Conservation (phyloP, 2,888 invertebrate species). For the Morpho deidamia region DNA sequence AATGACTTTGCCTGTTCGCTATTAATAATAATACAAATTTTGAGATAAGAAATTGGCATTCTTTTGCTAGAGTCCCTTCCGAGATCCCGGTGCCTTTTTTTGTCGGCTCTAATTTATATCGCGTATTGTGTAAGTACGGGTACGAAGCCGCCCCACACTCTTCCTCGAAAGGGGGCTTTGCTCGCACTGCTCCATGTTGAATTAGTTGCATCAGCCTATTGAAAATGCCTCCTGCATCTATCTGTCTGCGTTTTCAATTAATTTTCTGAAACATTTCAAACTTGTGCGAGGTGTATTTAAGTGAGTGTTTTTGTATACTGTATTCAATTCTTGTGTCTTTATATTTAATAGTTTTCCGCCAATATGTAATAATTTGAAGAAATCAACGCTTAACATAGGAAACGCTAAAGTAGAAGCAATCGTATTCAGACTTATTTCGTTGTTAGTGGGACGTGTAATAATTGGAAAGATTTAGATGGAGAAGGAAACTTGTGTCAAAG, state of each 20-base stretch:
- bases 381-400: too few relatives aligned
- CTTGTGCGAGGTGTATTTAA: not conserved
- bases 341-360: not conserved
- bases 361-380: too few relatives aligned
- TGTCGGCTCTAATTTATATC: slow-evolving; percentile 77
- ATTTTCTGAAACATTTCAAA: slow-evolving; percentile 2
- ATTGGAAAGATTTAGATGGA: too few relatives aligned
- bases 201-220: slow-evolving; percentile 67
- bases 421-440: too few relatives aligned
- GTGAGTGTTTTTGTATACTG: too few relatives aligned
- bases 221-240: slow-evolving; percentile 52
- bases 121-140: slow-evolving; percentile 64
- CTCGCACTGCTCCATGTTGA: slow-evolving; percentile 53
- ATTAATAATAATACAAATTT: slow-evolving; percentile 67
- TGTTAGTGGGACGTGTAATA: too few relatives aligned
- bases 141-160: slow-evolving; percentile 70
- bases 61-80: slow-evolving; percentile 71
- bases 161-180: slow-evolving; percentile 64
- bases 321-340: not conserved
- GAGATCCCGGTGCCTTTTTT: slow-evolving; percentile 69
- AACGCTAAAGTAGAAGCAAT: too few relatives aligned
- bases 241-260: slow-evolving; percentile 28
- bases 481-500: too few relatives aligned
- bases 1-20: slow-evolving; percentile 54
- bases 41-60: slow-evolving; percentile 75